A percentile compares a stretch with the other conserved stretches of the same genome.
phyloP scores from a whole-genome alignment of 2,888 invertebrate genomes.

The Brenthis hecate region DNA sequence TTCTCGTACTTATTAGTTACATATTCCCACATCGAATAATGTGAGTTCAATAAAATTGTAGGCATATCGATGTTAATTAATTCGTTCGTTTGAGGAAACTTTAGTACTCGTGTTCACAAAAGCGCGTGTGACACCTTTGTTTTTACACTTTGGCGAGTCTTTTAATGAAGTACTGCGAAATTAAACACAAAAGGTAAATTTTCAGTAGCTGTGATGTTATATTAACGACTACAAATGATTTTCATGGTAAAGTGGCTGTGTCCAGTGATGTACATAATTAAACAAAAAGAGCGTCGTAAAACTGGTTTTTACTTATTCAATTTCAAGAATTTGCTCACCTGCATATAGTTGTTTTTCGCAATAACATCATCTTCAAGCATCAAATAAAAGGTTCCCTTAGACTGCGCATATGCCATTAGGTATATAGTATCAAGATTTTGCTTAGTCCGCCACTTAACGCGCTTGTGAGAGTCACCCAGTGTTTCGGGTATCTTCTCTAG shows the following conservation, averaged over 20 bases:
- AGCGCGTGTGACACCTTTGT: slow-evolving; percentile 2
- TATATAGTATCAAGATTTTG: slow-evolving; percentile 97
- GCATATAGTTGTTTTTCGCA: slow-evolving; percentile 91
- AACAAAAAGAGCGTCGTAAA: too few relatives aligned
- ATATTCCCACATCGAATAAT: too few relatives aligned
- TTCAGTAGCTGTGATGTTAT: too few relatives aligned
- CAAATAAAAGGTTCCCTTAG: slow-evolving; percentile 93
- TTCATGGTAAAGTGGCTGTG: too few relatives aligned
- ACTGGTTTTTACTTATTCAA: too few relatives aligned
- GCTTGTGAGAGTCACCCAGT: slow-evolving; percentile 92
- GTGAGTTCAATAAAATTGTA: too few relatives aligned
- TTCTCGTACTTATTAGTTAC: too few relatives aligned
- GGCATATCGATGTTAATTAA: too few relatives aligned
- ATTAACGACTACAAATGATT: too few relatives aligned
- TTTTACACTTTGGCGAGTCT: slow-evolving; percentile 2
- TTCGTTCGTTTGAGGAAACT: not conserved
- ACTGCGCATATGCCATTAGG: slow-evolving; percentile 95
- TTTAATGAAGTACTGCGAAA: not conserved
- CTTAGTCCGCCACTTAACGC: slow-evolving; percentile 95
- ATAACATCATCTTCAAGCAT: slow-evolving; percentile 97
- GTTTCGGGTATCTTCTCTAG: slow-evolving; percentile 89
- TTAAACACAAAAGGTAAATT: not conserved
- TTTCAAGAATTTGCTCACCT: slow-evolving; percentile 67
- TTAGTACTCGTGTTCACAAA: not conserved
- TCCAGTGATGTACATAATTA: too few relatives aligned